Base-by-base conservation (phyloP, 2,797 vertebrate species). In the Lutjanus argentimaculatus region DNA sequence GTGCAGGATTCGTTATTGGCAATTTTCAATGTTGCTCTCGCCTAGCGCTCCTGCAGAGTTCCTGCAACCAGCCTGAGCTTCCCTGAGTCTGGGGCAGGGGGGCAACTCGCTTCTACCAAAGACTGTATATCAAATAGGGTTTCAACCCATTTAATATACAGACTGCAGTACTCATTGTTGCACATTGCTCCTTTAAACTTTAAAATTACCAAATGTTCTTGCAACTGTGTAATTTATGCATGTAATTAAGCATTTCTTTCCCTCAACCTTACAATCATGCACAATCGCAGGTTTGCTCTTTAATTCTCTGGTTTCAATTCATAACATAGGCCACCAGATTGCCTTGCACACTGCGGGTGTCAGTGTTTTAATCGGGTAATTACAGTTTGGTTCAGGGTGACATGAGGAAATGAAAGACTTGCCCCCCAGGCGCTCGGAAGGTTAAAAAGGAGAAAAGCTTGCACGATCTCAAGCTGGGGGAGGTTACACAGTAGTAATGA, bases 401-500 rank as follows among this genome's bases (percentile, higher is more conserved):
- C 61, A 48, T 42, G 6, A 51, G n/a, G 69, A 77, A 45, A 43
- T 70, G 40, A 85, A 82, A 70, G 66, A 76, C 51, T 65, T 45
- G 52, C 52, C 57, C 56, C 36, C 1, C 0, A 43, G 64, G 58
- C 11, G 4, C 7, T 15, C 15, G 13, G n/a, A 51, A 56, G 64
- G 72, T 65, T 72, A 49, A 64, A 16, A 58, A 9, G 25, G 21
- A 49, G 13, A 64, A 57, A 63, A 73, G 22, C 15, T 57, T 43
- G 45, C 49, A 64, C 0, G 19, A 45, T n/a, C 71, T 66, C 19
- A 40, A 48, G 51, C 42, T 71, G 61, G 64, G 78, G 49, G 57
- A 84, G 59, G 64, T 53, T 22, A 15, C 59, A 61, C 21, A 43
- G n/a, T 6, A 53, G 53, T 16, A 63, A 58, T 51, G 67, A n/a